Evolutionary conservation across 1,140 invertebrate species (phyloP), one percentile per base, ranked within the genome.

Genomic region (Scaptomyza montana): DNA sequence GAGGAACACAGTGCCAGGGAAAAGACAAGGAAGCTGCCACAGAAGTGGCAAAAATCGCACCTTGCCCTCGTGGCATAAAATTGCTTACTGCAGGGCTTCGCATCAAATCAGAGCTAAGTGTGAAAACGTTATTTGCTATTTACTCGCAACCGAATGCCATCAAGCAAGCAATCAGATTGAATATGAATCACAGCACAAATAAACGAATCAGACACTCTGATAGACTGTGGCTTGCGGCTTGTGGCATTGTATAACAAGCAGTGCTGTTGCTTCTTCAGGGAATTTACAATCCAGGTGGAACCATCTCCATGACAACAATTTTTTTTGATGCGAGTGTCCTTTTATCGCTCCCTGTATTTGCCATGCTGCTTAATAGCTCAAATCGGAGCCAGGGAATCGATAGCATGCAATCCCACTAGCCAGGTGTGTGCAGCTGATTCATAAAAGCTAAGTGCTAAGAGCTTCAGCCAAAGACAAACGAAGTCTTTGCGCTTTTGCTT

Each of bases 101-200:
- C 80, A 81, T 87, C 82, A 67, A 87, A 80, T 85, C 80, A 77
- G 65, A 74, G 47, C 60, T 30, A 60, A 81, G 70, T 82, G 78
- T 60, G 77, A 81, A 87, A 78, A 60, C 59, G 71, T 68, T 87
- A 63, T 84, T 77, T 84, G 76, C 80, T 21, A 53, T 79, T 77
- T 53, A 53, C 63, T 53, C 54, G 54, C 74, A 78, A 76, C 66
- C 63, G 50, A 82, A 82, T 69, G 62, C 63, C 69, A 77, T n/a
- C 16, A n/a, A 43, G 39, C 16, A 49, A 51, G 67, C 80, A 79
- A 72, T 86, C 82, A 75, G 76, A 77, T 66, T 56, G 61, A 78
- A 59, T 75, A 71, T 78, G 57, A 76, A 71, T 80, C 79, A 73
- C 50, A 70, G 19, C 50, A 62, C 41, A 67, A 68, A 57, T 64